Evolutionary conservation across 2,113 vertebrate species (phyloP).

Genomic region (Tiliqua scincoides): DNA sequence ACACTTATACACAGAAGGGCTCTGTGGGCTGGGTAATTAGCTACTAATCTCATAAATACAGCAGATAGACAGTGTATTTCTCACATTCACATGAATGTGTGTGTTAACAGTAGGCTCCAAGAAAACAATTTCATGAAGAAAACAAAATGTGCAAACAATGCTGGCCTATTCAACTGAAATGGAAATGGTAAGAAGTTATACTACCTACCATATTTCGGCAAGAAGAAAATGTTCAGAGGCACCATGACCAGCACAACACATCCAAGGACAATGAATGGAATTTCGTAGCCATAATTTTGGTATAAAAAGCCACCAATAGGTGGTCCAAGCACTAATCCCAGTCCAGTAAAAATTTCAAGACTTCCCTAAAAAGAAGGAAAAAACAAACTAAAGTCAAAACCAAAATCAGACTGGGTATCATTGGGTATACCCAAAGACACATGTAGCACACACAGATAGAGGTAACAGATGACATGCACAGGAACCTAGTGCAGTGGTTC

Average conservation of each 20-base stretch:
- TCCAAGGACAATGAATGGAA: slow-evolving; percentile 90
- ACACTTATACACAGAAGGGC: not conserved
- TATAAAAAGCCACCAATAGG: slow-evolving; percentile 94
- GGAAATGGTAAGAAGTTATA: not conserved
- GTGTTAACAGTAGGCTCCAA: not conserved
- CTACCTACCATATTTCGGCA: slow-evolving; percentile 86
- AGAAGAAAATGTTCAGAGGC: slow-evolving; percentile 87
- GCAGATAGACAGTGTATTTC: not conserved
- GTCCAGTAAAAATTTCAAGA: slow-evolving; percentile 91
- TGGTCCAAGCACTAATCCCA: slow-evolving; percentile 91
- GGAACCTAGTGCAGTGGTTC: too few species aligned
- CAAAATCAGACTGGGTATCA: not conserved
- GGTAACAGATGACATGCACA: too few species aligned
- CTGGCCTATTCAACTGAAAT: too few species aligned
- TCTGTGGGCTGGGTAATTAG: not conserved
- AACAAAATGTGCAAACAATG: not conserved
- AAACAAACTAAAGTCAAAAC: not conserved
- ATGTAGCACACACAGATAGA: too few species aligned
- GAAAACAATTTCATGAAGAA: not conserved
- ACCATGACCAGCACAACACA: slow-evolving; percentile 86
- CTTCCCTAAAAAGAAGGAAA: slow-evolving; percentile 79
- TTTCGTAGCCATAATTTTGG: slow-evolving; percentile 89
- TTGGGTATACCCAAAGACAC: not conserved
- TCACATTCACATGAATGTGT: not conserved
- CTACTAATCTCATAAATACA: not conserved